Percentiles rank a stretch among this genome's conserved stretches.
These are phyloP conservation scores for Battus philenor DNA, from an alignment of 1,140 invertebrate genomes.

Conservation along the genomic window DNA sequence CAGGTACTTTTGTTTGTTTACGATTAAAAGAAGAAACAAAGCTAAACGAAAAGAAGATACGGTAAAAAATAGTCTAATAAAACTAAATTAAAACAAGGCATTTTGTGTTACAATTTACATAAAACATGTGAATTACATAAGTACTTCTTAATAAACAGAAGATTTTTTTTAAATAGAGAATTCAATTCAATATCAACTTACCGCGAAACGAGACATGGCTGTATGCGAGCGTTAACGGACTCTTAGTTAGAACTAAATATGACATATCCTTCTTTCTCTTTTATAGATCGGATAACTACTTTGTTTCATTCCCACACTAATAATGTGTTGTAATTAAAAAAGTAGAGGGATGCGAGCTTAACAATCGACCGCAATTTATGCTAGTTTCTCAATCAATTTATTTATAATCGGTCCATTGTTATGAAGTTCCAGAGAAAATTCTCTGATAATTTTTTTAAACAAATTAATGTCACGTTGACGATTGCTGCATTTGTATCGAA, in stretches of 20 bases:
- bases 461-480: no score
- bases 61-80: no score
- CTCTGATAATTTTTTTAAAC: not conserved
- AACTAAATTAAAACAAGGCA: no score
- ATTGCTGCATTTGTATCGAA: no score
- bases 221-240: not conserved
- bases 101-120: no score
- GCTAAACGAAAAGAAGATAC: not conserved
- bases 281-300: not conserved
- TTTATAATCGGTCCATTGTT: slow-evolving; percentile 4
- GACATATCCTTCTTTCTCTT: not conserved
- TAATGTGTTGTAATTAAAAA: not conserved
- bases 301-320: slow-evolving; percentile 7
- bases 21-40: not conserved
- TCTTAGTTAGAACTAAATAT: not conserved
- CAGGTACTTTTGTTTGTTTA: no score
- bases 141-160: no score
- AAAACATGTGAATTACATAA: no score
- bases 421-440: not conserved
- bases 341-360: not conserved
- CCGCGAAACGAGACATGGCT: slow-evolving; percentile 14
- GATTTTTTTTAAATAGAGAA: no score
- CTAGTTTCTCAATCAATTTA: slow-evolving; percentile 7
- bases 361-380: slow-evolving; percentile 1
- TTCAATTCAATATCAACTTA: slow-evolving; percentile 4